Percentiles rank a stretch among this genome's conserved stretches.
Conservation (phyloP, 2,888 invertebrate genomes). For the Drosophila stalkeri region DNA sequence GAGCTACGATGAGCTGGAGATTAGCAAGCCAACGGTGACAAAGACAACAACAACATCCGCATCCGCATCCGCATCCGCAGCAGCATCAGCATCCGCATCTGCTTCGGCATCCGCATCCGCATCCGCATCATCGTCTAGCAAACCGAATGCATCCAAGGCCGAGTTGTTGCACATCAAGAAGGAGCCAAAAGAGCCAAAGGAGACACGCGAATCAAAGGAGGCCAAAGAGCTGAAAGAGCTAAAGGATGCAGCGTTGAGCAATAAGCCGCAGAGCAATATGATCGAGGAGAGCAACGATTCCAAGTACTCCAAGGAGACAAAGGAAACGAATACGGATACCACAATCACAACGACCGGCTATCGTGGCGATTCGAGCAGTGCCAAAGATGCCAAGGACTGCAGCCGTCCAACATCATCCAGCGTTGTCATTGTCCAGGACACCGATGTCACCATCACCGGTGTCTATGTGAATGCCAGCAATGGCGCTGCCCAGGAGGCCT, state of each 20-base stretch:
- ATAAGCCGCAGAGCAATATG: conserved; percentile 66
- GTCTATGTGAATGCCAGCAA: conserved; percentile 92
- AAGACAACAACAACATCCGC: conserved; percentile 8
- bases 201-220: conserved; percentile 20
- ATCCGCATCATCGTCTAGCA: not conserved
- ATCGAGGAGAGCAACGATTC: conserved; percentile 83
- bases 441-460: conserved; percentile 94
- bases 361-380: conserved; percentile 77
- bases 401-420: conserved; percentile 86
- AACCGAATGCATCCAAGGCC: not conserved
- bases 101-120: not conserved
- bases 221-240: conserved; percentile 39
- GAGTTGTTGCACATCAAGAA: conserved; percentile 39
- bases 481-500: conserved; percentile 91
- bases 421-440: conserved; percentile 93
- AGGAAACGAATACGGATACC: conserved; percentile 82
- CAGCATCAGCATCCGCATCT: not conserved
- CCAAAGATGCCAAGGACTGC: conserved; percentile 82
- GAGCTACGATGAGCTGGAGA: conserved; percentile 81
- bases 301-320: conserved; percentile 82
- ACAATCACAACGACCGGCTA: conserved; percentile 79
- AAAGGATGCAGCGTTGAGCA: conserved; percentile 29
- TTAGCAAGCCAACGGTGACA: not conserved
- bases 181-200: conserved; percentile 52
- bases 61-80: not conserved